phyloP scores from a whole-genome alignment of 2,113 vertebrate genomes.

The Mirza zaza region DNA sequence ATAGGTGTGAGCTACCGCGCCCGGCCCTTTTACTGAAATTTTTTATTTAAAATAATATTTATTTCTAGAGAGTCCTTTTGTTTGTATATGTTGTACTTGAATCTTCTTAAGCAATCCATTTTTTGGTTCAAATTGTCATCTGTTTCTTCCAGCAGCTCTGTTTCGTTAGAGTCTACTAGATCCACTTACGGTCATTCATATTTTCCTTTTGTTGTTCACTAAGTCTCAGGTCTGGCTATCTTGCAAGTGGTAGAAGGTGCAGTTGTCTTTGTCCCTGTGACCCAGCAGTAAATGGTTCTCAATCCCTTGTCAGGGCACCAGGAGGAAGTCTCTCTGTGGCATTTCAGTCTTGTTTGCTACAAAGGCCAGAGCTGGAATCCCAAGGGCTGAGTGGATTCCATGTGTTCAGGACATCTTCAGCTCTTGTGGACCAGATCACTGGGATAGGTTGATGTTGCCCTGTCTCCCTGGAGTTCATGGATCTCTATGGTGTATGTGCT shows the following conservation, averaged over 20 bases:
- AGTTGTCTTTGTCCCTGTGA: not conserved
- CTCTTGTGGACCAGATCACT: not conserved
- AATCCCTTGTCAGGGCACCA: not conserved
- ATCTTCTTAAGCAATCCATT: not conserved
- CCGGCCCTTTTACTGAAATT: not conserved
- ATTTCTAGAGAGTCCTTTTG: not conserved
- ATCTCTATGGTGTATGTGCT: not conserved
- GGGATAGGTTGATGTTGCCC: not conserved
- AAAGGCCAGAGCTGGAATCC: not conserved
- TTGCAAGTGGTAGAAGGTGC: not conserved
- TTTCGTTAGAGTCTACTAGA: conserved; percentile 21
- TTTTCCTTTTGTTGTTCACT: conserved; percentile 17
- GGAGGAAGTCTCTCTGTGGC: not conserved
- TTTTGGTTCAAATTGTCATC: not conserved
- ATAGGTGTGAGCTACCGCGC: too few relatives aligned
- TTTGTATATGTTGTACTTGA: not conserved
- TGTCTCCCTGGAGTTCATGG: not conserved
- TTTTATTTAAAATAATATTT: conserved; percentile 18
- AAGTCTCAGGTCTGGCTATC: not conserved
- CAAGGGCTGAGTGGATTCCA: not conserved
- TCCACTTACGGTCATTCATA: not conserved
- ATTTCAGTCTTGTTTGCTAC: not conserved
- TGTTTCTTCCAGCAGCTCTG: conserved; percentile 13
- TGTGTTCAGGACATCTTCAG: not conserved
- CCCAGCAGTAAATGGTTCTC: not conserved